Evolutionary conservation across 2,797 vertebrate species (phyloP), one percentile per base, ranked within the genome.

Genomic region (Sebastes steindachneri): DNA sequence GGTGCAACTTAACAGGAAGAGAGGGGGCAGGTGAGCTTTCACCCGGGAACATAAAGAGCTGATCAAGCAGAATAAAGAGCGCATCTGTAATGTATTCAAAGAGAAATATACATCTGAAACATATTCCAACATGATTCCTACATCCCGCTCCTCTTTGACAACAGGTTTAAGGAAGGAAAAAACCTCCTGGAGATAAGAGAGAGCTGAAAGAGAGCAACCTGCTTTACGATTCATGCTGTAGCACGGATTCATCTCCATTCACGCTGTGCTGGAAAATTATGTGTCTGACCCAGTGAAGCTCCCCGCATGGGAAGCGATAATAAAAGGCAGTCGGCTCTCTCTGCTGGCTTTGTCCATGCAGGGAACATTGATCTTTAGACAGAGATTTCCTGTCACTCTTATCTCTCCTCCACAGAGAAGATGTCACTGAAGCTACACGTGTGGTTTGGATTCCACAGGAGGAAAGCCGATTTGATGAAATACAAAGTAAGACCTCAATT

Each of bases 201-300:
- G 68, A 62, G 57, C 73, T 65, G 51, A 72, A 68, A 58, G 31
- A 64, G 51, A 23, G 31, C 41, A 69, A 17, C 78, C 37, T 45
- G 68, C 72, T 84, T 76, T 51, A 58, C 25, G 64, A 79, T 83
- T 70, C 70, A 35, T 54, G 55, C 72, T 28, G 68, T 8, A 68
- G 73, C 68, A 5, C 59, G 41, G 68, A 83, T 82, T 82, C 59
- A 77, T 83, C 77, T 72, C 26, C 59, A 29, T 71, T 82, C 85
- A 88, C 1, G 58, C 77, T 86, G 85, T 35, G 79, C 80, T 78
- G 73, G 71, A 63, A 80, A 89, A 86, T 78, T 0, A 77, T 62
- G 48, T 54, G 37, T 84, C 72, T 72, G 83, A 89, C 75, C 83
- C 73, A 54, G 41, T 26, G 65, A 78, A 83, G 73, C 79, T 73